These are phyloP conservation scores for Ylistrum balloti DNA, from an alignment of 1,140 invertebrate genomes.

Conservation along the genomic window DNA sequence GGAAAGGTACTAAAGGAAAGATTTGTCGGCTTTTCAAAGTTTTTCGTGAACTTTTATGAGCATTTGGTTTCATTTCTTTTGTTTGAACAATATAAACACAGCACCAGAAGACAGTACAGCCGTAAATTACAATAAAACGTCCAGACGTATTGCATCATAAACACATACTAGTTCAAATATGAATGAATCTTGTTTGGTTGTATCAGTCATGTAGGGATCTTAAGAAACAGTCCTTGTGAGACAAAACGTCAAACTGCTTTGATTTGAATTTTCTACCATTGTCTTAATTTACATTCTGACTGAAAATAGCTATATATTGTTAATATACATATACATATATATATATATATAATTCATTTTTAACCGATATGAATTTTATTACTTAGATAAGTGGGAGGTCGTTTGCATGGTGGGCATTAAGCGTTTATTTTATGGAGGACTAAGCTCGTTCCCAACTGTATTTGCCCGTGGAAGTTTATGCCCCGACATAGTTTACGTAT, in stretches of 20 bases:
- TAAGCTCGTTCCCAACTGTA: no score
- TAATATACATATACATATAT: no score
- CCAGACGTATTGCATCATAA: constrained; percentile 1
- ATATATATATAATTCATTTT: no score
- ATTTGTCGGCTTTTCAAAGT: constrained; percentile 38
- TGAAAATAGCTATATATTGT: no score
- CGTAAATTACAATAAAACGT: constrained; percentile 28
- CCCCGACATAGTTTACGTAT: no score
- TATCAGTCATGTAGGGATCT: background rate
- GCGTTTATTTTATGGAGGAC: no score
- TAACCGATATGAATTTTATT: no score
- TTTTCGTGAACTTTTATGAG: constrained; percentile 8
- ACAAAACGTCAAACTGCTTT: background rate
- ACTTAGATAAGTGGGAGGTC: no score
- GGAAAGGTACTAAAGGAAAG: background rate
- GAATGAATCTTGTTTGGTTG: background rate
- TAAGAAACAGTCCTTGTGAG: background rate
- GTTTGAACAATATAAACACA: background rate
- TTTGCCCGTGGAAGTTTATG: no score
- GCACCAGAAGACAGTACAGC: background rate
- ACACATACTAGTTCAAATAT: background rate
- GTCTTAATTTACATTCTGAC: no score
- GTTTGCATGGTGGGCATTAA: no score
- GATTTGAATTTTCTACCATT: no score
- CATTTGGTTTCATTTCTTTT: background rate